Percentiles rank a stretch among this genome's conserved stretches.
Conservation (phyloP, 2,113 vertebrate species). For the Crocuta crocuta region DNA sequence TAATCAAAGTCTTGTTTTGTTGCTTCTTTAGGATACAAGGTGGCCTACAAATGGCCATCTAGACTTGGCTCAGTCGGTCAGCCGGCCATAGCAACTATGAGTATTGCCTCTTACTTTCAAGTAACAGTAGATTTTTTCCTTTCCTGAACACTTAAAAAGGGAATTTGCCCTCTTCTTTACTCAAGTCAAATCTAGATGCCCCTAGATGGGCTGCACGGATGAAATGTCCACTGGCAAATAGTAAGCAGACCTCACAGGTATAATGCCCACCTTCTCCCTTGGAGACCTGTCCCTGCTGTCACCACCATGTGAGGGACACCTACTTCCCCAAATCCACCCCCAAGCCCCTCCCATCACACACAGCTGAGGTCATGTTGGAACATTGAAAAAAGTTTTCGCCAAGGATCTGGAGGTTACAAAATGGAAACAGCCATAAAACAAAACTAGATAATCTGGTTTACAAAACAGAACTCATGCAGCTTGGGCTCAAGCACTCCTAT, state of each 20-base stretch:
- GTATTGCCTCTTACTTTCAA: background rate
- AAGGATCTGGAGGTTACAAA: background rate
- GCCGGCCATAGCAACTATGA: background rate
- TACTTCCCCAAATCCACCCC: background rate
- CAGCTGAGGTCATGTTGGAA: background rate
- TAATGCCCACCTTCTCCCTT: background rate
- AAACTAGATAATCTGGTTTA: background rate
- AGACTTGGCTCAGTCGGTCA: background rate
- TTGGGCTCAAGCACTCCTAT: background rate
- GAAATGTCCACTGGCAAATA: background rate
- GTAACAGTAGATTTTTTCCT: background rate
- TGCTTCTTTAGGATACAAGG: background rate
- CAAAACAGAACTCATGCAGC: background rate
- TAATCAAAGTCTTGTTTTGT: background rate
- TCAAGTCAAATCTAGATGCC: background rate
- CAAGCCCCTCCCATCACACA: background rate
- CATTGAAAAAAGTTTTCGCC: background rate
- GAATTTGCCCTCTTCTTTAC: background rate
- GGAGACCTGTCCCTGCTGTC: fast-evolving
- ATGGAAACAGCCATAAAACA: background rate
- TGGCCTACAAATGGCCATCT: background rate
- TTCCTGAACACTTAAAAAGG: background rate
- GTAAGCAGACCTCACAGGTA: background rate
- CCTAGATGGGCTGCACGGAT: background rate
- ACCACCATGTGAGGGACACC: fast-evolving